These are phyloP conservation scores for Biston stratarius DNA, from an alignment of 2,888 invertebrate species.

Conservation along the genomic window DNA sequence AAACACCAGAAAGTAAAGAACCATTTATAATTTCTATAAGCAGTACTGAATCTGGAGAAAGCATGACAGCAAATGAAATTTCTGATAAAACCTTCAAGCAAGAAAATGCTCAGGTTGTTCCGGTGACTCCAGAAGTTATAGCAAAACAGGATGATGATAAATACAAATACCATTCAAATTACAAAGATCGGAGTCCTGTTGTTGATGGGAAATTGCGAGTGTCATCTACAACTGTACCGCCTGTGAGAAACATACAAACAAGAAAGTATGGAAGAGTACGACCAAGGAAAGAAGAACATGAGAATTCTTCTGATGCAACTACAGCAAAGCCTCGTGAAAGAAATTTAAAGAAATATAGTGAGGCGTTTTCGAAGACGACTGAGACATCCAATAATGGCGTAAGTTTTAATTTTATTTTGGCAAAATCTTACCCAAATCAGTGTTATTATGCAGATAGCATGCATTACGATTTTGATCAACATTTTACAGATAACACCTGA, in stretches of 20 bases:
- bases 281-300: conserved; percentile 51
- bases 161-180: conserved; percentile 75
- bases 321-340: conserved; percentile 64
- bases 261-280: conserved; percentile 66
- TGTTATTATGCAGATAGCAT: background rate
- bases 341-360: conserved; percentile 69
- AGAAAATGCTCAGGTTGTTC: conserved; percentile 58
- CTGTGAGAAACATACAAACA: conserved; percentile 74
- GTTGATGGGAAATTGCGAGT: conserved; percentile 54
- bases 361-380: conserved; percentile 73
- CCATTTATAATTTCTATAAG: conserved; percentile 70
- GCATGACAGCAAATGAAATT: conserved; percentile 61
- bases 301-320: conserved; percentile 52
- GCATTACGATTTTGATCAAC: conserved; percentile 40
- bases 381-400: conserved; percentile 78
- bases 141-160: conserved; percentile 55
- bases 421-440: background rate
- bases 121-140: conserved; percentile 53
- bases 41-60: conserved; percentile 74
- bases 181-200: conserved; percentile 60
- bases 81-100: conserved; percentile 58
- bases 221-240: conserved; percentile 59
- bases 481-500: conserved; percentile 77
- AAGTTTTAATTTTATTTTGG: conserved; percentile 53
- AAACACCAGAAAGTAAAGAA: conserved; percentile 54